Evolutionary conservation across 2,797 vertebrate species (phyloP).

Genomic region (Poliocrania exsul): DNA sequence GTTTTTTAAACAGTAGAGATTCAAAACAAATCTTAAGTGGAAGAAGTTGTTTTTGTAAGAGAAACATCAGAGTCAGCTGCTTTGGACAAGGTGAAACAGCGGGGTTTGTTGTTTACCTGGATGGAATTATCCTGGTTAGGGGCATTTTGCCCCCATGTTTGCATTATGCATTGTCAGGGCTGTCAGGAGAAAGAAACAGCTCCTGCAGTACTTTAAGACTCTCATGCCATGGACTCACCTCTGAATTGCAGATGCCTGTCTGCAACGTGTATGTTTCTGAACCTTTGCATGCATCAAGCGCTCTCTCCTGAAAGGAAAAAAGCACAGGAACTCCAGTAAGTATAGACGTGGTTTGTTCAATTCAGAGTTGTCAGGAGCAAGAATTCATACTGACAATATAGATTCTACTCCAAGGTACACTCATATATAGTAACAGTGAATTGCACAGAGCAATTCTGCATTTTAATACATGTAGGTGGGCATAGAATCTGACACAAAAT

Average conservation of each 20-base stretch:
- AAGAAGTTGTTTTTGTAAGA: background rate
- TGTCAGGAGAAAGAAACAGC: background rate
- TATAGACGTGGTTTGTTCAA: background rate
- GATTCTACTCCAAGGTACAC: background rate
- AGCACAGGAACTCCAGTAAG: background rate
- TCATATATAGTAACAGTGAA: background rate
- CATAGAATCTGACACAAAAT: background rate
- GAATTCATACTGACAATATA: background rate
- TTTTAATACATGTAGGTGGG: background rate
- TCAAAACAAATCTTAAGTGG: background rate
- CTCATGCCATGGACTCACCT: slow-evolving; percentile 2
- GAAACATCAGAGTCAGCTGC: background rate
- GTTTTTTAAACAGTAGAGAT: background rate
- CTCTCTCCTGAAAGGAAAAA: slow-evolving; percentile 44
- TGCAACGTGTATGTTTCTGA: background rate
- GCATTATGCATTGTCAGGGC: background rate
- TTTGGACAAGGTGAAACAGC: background rate
- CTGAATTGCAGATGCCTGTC: background rate
- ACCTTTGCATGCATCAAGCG: slow-evolving; percentile 56
- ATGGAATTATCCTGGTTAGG: background rate
- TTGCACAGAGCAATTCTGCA: background rate
- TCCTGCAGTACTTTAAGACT: background rate
- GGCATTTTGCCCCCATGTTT: background rate
- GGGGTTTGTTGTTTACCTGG: background rate
- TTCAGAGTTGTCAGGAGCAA: background rate